A percentile compares a stretch with the other conserved stretches of the same genome.
Conservation (phyloP, 1,140 invertebrate genomes). For the Melipona quadrifasciata region DNA sequence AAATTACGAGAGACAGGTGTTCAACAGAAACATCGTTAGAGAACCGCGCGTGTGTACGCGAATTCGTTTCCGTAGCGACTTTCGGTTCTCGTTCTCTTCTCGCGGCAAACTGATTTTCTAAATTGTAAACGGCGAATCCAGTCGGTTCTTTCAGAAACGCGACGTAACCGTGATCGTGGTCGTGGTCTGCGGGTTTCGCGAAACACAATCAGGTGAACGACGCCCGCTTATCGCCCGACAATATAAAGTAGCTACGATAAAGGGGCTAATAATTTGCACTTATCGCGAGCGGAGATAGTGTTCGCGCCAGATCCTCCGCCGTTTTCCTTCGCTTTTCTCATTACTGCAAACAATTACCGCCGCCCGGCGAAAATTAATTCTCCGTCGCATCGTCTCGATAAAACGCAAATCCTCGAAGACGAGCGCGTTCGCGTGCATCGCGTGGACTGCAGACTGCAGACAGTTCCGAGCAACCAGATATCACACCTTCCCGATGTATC, state of each 20-base stretch:
- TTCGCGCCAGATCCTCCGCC: slow-evolving; percentile 13
- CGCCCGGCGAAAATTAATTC: neutral
- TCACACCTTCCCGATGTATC: slow-evolving; percentile 56
- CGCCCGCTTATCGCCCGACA: slow-evolving; percentile 28
- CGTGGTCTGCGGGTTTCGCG: neutral
- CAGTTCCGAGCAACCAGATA: slow-evolving; percentile 66
- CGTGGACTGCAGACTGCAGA: slow-evolving; percentile 14
- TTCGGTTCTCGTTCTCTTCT: neutral
- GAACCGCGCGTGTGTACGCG: neutral
- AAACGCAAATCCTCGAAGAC: slow-evolving; percentile 33
- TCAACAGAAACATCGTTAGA: neutral
- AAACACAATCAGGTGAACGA: slow-evolving; percentile 43
- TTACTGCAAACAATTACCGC: slow-evolving; percentile 13
- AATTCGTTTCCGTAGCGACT: neutral
- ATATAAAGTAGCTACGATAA: slow-evolving; percentile 45
- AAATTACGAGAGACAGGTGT: neutral
- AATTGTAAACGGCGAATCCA: neutral
- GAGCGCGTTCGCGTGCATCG: slow-evolving; percentile 37
- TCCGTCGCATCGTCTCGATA: neutral
- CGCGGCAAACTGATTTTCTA: slow-evolving; percentile 8
- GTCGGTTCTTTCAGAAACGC: neutral
- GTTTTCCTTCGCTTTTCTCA: slow-evolving; percentile 23
- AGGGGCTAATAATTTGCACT: slow-evolving; percentile 36
- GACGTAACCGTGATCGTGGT: neutral
- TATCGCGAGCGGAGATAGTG: slow-evolving; percentile 34